Conservation (phyloP, 1,140 invertebrate genomes). For the Cardiocondyla obscurior region DNA sequence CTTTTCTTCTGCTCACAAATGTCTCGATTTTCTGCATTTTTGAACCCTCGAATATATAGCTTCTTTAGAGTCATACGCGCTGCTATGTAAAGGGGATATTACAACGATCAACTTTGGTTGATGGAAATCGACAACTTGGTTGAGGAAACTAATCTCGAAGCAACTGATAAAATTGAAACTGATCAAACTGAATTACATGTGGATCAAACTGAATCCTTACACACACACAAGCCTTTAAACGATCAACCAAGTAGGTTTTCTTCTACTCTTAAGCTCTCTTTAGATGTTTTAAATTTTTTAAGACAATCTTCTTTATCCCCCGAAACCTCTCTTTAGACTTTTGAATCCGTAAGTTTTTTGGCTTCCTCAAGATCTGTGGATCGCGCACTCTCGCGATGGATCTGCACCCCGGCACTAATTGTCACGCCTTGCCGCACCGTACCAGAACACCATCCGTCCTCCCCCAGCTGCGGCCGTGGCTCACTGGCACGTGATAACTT, state of each 20-base stretch:
- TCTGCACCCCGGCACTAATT: conserved; percentile 47
- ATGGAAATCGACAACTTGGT: conserved; percentile 57
- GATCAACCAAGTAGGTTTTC: conserved; percentile 56
- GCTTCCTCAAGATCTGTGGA: conserved; percentile 36
- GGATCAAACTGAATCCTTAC: conserved; percentile 55
- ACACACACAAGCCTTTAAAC: conserved; percentile 58
- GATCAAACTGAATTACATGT: conserved; percentile 57
- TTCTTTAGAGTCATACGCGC: conserved; percentile 55
- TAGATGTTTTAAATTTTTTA: conserved; percentile 39
- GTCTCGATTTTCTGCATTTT: conserved; percentile 43
- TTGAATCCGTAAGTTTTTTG: conserved; percentile 37
- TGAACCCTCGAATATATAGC: conserved; percentile 53
- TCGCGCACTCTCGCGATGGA: conserved; percentile 48
- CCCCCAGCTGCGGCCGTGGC: background rate
- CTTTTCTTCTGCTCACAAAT: conserved; percentile 41
- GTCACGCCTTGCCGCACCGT: conserved; percentile 49
- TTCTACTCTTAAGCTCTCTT: conserved; percentile 52
- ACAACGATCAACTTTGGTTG: conserved; percentile 56
- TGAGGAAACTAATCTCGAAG: conserved; percentile 49
- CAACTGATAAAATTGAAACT: conserved; percentile 56
- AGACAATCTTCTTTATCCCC: conserved; percentile 20
- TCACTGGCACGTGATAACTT: background rate
- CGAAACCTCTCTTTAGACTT: conserved; percentile 46
- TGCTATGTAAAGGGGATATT: conserved; percentile 58
- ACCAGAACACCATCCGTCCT: conserved; percentile 33